Evolutionary conservation across 2,113 vertebrate species (phyloP).

Genomic region (Tyto alba): DNA sequence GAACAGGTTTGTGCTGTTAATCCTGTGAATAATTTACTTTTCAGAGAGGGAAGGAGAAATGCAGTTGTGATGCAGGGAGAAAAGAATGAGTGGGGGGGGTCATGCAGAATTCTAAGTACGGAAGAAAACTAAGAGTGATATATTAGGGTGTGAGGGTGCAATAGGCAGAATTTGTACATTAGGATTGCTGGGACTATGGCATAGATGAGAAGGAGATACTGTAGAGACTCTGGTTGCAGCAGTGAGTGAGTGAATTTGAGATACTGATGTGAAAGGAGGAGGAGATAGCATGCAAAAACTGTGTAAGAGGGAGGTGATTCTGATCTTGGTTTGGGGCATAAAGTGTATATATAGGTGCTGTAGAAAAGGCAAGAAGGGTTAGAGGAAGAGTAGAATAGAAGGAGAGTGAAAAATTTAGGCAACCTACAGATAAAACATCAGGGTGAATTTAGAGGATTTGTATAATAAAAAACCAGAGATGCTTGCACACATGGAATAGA

Average conservation of each 20-base stretch:
- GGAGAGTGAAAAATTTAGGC: not conserved
- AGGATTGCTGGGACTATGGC: not conserved
- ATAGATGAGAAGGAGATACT: not conserved
- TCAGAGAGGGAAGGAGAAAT: not conserved
- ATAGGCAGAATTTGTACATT: not conserved
- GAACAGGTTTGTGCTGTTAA: constrained; percentile 18
- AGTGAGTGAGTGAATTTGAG: not conserved
- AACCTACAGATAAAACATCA: rapidly evolving
- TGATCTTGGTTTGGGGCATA: not conserved
- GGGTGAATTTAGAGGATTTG: not conserved
- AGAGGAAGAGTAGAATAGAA: not conserved
- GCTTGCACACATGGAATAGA: not conserved
- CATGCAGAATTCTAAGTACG: not conserved
- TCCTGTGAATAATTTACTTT: constrained; percentile 38
- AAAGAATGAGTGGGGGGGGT: not conserved
- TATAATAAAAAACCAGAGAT: not conserved
- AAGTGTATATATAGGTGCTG: not conserved
- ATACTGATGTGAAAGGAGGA: not conserved
- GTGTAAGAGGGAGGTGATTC: not conserved
- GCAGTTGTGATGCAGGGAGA: not conserved
- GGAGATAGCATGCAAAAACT: not conserved
- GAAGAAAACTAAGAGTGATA: not conserved
- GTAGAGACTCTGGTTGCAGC: not conserved
- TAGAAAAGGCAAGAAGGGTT: not conserved
- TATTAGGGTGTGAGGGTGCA: not conserved